Evolutionary conservation across 1,140 invertebrate genomes (phyloP).

Genomic region (Calliopsis andreniformis): DNA sequence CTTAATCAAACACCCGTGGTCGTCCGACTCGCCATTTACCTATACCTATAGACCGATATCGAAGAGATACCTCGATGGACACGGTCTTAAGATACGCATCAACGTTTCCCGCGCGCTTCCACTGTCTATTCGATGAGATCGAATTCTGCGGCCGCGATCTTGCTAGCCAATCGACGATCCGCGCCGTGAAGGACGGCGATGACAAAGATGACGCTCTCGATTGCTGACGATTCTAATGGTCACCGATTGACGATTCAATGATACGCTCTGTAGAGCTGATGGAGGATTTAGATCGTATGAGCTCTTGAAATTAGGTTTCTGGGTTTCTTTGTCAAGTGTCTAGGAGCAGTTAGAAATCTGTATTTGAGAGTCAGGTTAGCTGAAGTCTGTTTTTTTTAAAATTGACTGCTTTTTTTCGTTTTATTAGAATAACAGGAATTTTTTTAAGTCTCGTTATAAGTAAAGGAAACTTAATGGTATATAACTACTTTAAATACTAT

Average conservation of each 20-base stretch:
- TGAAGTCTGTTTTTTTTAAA: no score
- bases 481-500: no score
- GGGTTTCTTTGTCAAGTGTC: no score
- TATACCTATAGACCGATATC: constrained; percentile 31
- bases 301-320: no score
- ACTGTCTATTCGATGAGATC: constrained; percentile 24
- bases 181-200: constrained; percentile 19
- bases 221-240: constrained; percentile 51
- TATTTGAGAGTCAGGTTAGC: no score
- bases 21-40: constrained; percentile 54
- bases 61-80: not conserved
- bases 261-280: not conserved
- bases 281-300: constrained; percentile 8
- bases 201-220: constrained; percentile 45
- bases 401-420: no score
- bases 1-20: constrained; percentile 73
- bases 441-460: no score
- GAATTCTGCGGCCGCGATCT: constrained; percentile 25
- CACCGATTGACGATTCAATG: constrained; percentile 40
- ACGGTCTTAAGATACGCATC: constrained; percentile 9
- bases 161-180: constrained; percentile 14
- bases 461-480: no score
- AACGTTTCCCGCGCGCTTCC: not conserved
- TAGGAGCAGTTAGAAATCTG: no score
- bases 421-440: no score